Conservation (phyloP, 2,797 vertebrate species). For the Brachyrhaphis roseni region DNA sequence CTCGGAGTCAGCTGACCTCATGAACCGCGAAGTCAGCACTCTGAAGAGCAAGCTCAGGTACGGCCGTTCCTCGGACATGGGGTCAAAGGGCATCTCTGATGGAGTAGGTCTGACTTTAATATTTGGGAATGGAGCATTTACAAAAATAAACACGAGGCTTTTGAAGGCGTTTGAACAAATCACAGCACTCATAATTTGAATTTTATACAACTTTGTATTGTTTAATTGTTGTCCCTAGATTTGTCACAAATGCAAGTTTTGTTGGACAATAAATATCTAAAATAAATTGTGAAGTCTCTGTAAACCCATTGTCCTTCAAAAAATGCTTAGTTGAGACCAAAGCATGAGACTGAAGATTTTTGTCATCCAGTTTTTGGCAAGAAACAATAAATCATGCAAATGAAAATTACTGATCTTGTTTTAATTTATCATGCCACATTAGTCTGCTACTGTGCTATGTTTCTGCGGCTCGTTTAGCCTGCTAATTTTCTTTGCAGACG, state of each 20-base stretch:
- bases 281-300: too few species aligned
- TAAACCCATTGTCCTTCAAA: too few species aligned
- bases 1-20: conserved; percentile 85
- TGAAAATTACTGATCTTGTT: too few species aligned
- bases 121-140: background rate
- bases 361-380: too few species aligned
- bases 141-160: background rate
- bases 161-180: background rate
- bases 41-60: conserved; percentile 93
- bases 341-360: too few species aligned
- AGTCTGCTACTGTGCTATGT: background rate
- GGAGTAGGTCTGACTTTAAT: background rate
- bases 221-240: background rate
- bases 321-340: too few species aligned
- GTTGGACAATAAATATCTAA: too few species aligned
- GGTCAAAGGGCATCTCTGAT: background rate
- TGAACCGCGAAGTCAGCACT: conserved; percentile 93
- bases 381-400: too few species aligned
- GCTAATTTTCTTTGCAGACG: conserved; percentile 60
- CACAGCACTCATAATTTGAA: background rate
- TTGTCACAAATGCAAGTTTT: too few species aligned
- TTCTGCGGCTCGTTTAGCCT: background rate
- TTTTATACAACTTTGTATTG: background rate
- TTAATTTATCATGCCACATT: background rate
- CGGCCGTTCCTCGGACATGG: background rate